Evolutionary conservation across 2,888 invertebrate genomes (phyloP), one percentile per base, ranked within the genome.

Genomic region (Trichopoda pennipes): DNA sequence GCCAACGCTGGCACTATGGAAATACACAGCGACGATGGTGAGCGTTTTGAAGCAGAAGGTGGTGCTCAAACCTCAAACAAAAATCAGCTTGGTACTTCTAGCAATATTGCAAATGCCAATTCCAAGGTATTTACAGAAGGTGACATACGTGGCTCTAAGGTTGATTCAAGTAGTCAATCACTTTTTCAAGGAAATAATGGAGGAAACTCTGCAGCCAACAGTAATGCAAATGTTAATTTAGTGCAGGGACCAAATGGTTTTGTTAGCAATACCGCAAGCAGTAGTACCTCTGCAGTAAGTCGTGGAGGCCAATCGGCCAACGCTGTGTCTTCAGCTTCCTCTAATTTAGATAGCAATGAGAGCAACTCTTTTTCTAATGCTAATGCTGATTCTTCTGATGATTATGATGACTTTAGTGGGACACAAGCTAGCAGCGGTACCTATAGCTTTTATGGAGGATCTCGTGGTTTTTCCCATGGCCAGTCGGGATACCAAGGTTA

Each of bases 71-170:
- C 87, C 0, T 87, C 86, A 21, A 88, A 86, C 76, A 90, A 87
- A 82, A 87, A 86, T 63, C 69, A 85, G 38, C 86, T 83, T 7
- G 91, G 90, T 9, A 85, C 86, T 35, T 80, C 87, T 1, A 85
- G 86, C 1, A 91, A 89, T 51, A 88, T 85, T 4, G 90, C 90
- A 42, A 89, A 91, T 47, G 89, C 90, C 3, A 87, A 90, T 68
- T 84, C 88, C 0, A 85, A 76, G n/a, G 82, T 85, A 0, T 86
- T 86, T 23, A 80, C 86, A 9, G 86, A 89, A 2, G 87, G 86
- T 64, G 86, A 87, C 7, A 60, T 58, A 1, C 70, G 86, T 63
- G 87, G 88, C 0, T 81, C 88, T 3, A 85, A 85, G 21, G 88
- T 88, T 3, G 87, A 88, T 19, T 88, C 90, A 55, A 89, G 87